Conservation (phyloP, 2,888 invertebrate genomes). For the Scrobipalpa costella region DNA sequence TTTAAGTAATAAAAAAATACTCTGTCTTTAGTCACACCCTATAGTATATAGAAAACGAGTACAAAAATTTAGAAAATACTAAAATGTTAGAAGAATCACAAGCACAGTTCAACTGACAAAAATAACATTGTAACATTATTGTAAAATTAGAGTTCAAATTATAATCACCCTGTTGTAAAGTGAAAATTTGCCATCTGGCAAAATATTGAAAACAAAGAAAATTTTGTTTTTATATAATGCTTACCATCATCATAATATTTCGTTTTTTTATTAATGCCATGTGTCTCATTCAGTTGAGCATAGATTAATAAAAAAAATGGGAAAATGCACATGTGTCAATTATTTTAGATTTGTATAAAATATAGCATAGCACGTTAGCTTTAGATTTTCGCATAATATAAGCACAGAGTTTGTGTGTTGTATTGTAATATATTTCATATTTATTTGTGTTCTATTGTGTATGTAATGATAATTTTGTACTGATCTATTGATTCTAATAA, state of each 20-base stretch:
- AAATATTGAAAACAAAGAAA: background rate
- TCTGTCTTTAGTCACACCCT: constrained; percentile 27
- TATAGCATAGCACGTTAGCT: constrained; percentile 9
- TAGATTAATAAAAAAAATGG: background rate
- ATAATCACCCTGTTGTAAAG: background rate
- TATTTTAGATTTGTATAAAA: constrained; percentile 8
- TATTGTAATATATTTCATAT: constrained; percentile 50
- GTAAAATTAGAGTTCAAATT: constrained; percentile 10
- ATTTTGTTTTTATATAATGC: too few relatives aligned
- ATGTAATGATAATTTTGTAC: constrained; percentile 61
- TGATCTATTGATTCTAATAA: constrained; percentile 64
- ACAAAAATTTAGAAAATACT: constrained; percentile 23
- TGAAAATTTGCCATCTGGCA: background rate
- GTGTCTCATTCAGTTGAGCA: background rate
- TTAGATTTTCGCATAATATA: constrained; percentile 28
- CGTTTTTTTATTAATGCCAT: constrained; percentile 15
- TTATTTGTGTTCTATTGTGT: constrained; percentile 56
- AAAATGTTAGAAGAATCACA: constrained; percentile 31
- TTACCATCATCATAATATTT: too few relatives aligned
- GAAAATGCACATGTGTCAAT: background rate
- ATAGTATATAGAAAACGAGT: constrained; percentile 17
- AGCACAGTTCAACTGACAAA: constrained; percentile 36
- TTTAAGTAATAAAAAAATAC: constrained; percentile 19
- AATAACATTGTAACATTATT: constrained; percentile 8
- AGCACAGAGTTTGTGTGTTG: constrained; percentile 44